A percentile compares a stretch with the other conserved stretches of the same genome.
Evolutionary conservation across 2,113 vertebrate species (phyloP).

Genomic region (Syngnathoides biaculeatus): DNA sequence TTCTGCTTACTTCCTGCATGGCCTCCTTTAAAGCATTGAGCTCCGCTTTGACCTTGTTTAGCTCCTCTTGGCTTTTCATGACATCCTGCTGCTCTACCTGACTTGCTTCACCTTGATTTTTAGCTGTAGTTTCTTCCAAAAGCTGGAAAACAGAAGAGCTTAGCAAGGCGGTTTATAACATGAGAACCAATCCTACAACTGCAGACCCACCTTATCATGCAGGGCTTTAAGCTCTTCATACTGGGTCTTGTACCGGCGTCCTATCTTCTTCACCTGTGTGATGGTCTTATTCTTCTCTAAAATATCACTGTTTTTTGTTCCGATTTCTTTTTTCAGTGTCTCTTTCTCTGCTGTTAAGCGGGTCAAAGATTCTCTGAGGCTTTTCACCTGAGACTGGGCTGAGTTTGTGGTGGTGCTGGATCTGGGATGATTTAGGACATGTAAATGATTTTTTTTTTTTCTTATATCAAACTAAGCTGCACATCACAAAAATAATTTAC

Average conservation of each 20-base stretch:
- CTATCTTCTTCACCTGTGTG: conserved; percentile 97
- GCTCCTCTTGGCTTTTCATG: conserved; percentile 54
- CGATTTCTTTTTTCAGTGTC: conserved; percentile 80
- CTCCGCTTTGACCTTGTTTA: conserved; percentile 48
- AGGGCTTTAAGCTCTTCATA: conserved; percentile 93
- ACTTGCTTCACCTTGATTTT: conserved; percentile 51
- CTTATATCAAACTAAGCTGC: not conserved
- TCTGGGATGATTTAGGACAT: conserved; percentile 25
- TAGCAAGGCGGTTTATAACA: not conserved
- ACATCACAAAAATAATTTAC: not conserved
- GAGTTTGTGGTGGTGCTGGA: conserved; percentile 73
- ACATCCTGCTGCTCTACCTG: conserved; percentile 49
- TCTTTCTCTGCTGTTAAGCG: conserved; percentile 84
- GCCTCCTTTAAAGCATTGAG: conserved; percentile 45
- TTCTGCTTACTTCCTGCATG: conserved; percentile 43
- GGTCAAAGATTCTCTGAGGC: conserved; percentile 78
- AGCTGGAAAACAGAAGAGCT: conserved; percentile 62
- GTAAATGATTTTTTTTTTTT: not conserved
- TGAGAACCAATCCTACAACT: not conserved
- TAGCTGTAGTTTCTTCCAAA: conserved; percentile 75
- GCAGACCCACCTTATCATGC: conserved; percentile 82
- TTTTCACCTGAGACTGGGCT: conserved; percentile 84
- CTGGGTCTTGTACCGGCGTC: conserved; percentile 93
- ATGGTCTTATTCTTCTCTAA: conserved; percentile 93
- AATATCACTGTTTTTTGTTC: conserved; percentile 81